These are phyloP conservation scores for Zaprionus ghesquierei DNA, from an alignment of 1,140 invertebrate genomes.

Conservation along the genomic window DNA sequence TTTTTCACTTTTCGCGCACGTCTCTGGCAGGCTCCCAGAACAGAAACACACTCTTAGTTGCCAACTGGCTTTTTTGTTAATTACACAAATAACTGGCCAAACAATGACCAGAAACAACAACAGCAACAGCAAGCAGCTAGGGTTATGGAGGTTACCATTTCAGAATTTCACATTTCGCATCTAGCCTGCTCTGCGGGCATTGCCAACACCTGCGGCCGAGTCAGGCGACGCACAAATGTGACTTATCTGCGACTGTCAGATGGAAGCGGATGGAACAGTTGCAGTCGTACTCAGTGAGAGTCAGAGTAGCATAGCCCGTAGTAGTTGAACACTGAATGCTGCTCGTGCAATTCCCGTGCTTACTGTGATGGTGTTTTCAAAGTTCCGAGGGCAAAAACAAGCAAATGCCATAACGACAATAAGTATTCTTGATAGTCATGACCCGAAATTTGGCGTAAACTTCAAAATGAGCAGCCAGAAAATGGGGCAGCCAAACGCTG, in stretches of 20 bases:
- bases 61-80: conserved; percentile 36
- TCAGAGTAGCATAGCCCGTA: no score
- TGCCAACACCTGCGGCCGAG: conserved; percentile 35
- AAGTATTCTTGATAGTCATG: conserved; percentile 73
- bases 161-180: no score
- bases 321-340: conserved; percentile 3
- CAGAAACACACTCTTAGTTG: conserved; percentile 5
- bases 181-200: not conserved
- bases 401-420: conserved; percentile 47
- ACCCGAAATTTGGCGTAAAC: conserved; percentile 51
- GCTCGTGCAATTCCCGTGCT: not conserved
- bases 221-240: conserved; percentile 26
- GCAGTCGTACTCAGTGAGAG: not conserved
- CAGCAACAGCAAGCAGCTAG: not conserved
- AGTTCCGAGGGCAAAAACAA: not conserved
- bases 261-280: not conserved
- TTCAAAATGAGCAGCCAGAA: conserved; percentile 59
- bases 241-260: conserved; percentile 25
- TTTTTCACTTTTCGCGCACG: not conserved
- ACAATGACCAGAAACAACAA: conserved; percentile 12
- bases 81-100: conserved; percentile 32
- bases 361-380: not conserved
- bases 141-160: no score
- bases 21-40: not conserved
- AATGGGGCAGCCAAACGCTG: conserved; percentile 21